Evolutionary conservation across 2,113 vertebrate genomes (phyloP), one percentile per base, ranked within the genome.

Genomic region (Silurus glanis): DNA sequence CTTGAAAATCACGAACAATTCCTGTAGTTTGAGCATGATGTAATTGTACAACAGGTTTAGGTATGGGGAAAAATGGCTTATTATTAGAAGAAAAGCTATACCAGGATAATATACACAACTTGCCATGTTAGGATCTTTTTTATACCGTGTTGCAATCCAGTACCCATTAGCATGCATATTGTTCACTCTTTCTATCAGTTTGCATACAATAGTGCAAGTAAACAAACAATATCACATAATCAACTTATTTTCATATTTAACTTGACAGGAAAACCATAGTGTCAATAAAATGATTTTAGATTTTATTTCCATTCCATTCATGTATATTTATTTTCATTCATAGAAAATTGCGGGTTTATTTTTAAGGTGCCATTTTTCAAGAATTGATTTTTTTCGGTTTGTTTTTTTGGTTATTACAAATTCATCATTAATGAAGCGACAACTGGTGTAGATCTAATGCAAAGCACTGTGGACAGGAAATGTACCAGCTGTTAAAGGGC

Each of bases 1-100:
- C 78, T 64, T 53, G 5, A 51, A 82, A 82, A 51, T 82, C 21
- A n/a, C 80, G n/a, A 64, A 64, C 10, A 64, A 69, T 69, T 8
- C n/a, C 14, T 66, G 53, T 49, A 47, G n/a, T 55, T 25, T 83
- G 10, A 64, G 12, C 12, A 69, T 83, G 51, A 53, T 45, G 51
- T 23, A 56, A 71, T 71, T 83, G 19, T n/a, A 69, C 51, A 67
- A 45, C 66, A 69, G 21, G 62, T 13, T 37, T 71, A 37, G 23
- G 49, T 2, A 82, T 45, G 53, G 80, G n/a, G 5, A 67, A 28
- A 2, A 67, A 23, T 7, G 23, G 59, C 47, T 66, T 82, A 25
- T 51, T 66, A 51, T 4, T 45, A 66, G 21, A 51, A 8, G 17
- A 25, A 82, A 66, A 53, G 17, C 37, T 51, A 16, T n/a, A 17